A percentile compares a stretch with the other conserved stretches of the same genome.
Evolutionary conservation across 2,888 invertebrate genomes (phyloP).

Genomic region (Ectobius pallidus): DNA sequence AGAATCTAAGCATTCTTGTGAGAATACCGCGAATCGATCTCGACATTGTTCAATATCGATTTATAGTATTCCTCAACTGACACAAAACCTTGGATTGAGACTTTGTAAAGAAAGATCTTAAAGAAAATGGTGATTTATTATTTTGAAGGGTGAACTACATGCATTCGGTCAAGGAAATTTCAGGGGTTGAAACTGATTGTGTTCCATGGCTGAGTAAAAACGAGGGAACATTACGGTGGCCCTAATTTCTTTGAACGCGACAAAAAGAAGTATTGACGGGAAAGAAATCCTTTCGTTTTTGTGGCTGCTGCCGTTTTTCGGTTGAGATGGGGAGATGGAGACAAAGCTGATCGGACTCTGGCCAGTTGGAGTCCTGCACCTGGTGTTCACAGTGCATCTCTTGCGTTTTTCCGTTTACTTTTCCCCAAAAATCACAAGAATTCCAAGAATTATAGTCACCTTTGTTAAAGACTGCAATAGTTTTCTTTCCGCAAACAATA

Average conservation of each 20-base stretch:
- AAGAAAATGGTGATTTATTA: constrained; percentile 15
- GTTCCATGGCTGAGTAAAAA: not conserved
- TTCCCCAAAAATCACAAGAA: no score
- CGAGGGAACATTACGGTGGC: constrained; percentile 16
- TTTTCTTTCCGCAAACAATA: no score
- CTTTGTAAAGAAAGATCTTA: not conserved
- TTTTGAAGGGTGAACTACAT: constrained; percentile 19
- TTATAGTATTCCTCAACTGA: no score
- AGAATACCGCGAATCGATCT: no score
- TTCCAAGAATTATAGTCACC: no score
- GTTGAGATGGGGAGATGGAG: not conserved
- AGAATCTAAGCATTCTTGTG: no score
- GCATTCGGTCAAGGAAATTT: constrained; percentile 6
- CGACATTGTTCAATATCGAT: no score
- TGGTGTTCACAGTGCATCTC: no score
- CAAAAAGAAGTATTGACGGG: constrained; percentile 16
- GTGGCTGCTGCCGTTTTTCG: constrained; percentile 18
- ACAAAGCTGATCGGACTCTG: not conserved
- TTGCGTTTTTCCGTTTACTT: no score
- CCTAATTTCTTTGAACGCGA: constrained; percentile 25
- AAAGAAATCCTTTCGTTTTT: constrained; percentile 29
- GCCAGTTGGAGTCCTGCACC: not conserved
- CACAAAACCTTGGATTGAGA: not conserved
- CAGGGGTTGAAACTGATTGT: no score
- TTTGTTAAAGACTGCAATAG: no score